Base-by-base conservation (phyloP, 2,113 vertebrate species). In the Trematomus loennbergii region DNA sequence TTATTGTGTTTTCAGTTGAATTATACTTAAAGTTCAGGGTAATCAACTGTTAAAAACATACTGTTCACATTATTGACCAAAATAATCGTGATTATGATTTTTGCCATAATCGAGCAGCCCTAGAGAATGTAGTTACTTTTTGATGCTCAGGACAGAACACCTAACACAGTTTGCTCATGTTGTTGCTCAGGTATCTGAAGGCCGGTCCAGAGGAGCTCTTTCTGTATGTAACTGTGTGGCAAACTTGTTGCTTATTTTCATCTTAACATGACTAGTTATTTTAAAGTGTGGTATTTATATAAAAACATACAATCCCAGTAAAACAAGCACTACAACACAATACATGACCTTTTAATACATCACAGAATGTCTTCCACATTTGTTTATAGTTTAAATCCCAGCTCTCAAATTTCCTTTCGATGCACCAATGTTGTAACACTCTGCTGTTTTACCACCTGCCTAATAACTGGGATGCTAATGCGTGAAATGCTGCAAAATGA, bases 141-240 rank as follows among this genome's bases (percentile, higher is more conserved):
- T 55, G 9, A 18, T 62, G 17, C 18, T 81, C 53, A 5, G 20
- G 49, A 22, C 20, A 17, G 29, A 62, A 33, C 3, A 65, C 6
- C 1, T 43, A 13, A 66, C 13, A 9, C 50, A 18, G 10, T 52
- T 59, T 63, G 25, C 71, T 15, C 50, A 5, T 82, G 46, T 81
- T 75, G 65, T 87, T 58, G 58, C 63, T 57, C 69, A 88, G 88
- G 84, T 87, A 54, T 82, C 72, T 85, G 61, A 94, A 94, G 83
- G 94, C 79, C 59, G 90, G 96, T 83, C 96, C 93, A 62, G 94
- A 97, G 78, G 95, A 96, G 74, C 75, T 29, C 50, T 12, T 62
- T 36, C n/a, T 77, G 84, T 88, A 81, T 87, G 87, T 83, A 87
- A 85, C 33, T 70, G 84, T 87, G 82, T 88, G 76, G 15, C 70